Conservation (phyloP, 2,113 vertebrate genomes). For the Takifugu bimaculatus region DNA sequence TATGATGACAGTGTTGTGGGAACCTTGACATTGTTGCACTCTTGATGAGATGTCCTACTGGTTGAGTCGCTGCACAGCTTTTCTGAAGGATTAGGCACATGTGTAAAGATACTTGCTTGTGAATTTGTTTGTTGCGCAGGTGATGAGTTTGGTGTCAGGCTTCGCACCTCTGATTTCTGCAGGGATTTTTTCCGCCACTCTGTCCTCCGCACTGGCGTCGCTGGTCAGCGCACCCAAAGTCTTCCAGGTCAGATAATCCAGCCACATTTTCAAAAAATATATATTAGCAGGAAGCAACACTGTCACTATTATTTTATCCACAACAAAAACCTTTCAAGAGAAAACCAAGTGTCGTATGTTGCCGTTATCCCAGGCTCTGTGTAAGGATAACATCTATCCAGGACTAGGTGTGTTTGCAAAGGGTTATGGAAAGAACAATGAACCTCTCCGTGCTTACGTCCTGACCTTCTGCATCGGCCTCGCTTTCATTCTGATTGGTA, state of each 20-base stretch:
- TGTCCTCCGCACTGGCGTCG: constrained; percentile 94
- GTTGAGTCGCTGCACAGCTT: too few relatives aligned
- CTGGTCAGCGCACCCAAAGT: constrained; percentile 97
- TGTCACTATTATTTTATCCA: neutral
- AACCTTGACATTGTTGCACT: too few relatives aligned
- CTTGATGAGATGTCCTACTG: too few relatives aligned
- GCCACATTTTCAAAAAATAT: neutral
- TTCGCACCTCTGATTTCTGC: constrained; percentile 93
- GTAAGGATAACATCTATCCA: constrained; percentile 97
- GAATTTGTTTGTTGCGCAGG: constrained; percentile 65
- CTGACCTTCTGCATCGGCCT: constrained; percentile 94
- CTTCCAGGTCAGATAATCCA: constrained; percentile 80
- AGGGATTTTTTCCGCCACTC: constrained; percentile 94
- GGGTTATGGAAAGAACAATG: constrained; percentile 97
- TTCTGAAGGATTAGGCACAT: neutral
- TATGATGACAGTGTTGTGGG: too few relatives aligned
- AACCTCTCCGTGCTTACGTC: constrained; percentile 92
- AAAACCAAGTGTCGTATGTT: neutral
- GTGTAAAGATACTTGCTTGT: constrained; percentile 3
- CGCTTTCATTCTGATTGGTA: constrained; percentile 96
- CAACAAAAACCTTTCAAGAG: neutral
- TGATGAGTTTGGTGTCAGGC: constrained; percentile 93
- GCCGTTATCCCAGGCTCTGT: constrained; percentile 81
- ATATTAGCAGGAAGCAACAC: neutral
- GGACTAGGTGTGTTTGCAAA: constrained; percentile 90